phyloP scores from a whole-genome alignment of 2,888 invertebrate species.

The Globia sparganii region DNA sequence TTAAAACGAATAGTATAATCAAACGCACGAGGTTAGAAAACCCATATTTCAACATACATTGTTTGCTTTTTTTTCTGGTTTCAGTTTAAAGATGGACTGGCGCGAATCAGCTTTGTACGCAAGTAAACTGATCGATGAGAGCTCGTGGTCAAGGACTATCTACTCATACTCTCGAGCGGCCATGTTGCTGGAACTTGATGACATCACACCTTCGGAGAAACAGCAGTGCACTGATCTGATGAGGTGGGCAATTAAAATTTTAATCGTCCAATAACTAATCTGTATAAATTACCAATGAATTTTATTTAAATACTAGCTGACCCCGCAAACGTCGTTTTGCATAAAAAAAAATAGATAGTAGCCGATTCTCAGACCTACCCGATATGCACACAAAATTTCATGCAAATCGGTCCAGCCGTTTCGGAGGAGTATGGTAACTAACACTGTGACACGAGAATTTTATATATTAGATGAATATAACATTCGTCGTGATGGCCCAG shows the following conservation, averaged over 20 bases:
- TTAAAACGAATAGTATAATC: not conserved
- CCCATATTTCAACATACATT: not conserved
- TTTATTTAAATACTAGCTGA: not conserved
- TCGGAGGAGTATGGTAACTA: too few relatives aligned
- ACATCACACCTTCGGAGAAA: slow-evolving; percentile 83
- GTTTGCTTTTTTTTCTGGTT: slow-evolving; percentile 58
- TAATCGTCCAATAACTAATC: not conserved
- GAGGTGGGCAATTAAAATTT: slow-evolving; percentile 84
- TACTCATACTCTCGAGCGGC: slow-evolving; percentile 97
- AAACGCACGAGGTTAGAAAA: not conserved
- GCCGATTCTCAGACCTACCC: too few relatives aligned
- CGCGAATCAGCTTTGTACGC: slow-evolving; percentile 94
- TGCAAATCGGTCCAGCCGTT: too few relatives aligned
- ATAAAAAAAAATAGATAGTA: too few relatives aligned
- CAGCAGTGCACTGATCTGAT: slow-evolving; percentile 92
- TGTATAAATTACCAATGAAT: not conserved
- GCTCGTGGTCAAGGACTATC: slow-evolving; percentile 97
- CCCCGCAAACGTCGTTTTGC: too few relatives aligned
- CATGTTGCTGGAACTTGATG: slow-evolving; percentile 93
- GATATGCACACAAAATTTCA: too few relatives aligned
- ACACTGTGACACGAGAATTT: too few relatives aligned
- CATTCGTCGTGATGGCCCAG: not conserved
- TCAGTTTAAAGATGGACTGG: slow-evolving; percentile 94
- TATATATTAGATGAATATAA: too few relatives aligned
- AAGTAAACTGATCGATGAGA: slow-evolving; percentile 92